A percentile compares a stretch with the other conserved stretches of the same genome.
phyloP scores from a whole-genome alignment of 2,113 vertebrate species.

The Mormyrus lacerda region DNA sequence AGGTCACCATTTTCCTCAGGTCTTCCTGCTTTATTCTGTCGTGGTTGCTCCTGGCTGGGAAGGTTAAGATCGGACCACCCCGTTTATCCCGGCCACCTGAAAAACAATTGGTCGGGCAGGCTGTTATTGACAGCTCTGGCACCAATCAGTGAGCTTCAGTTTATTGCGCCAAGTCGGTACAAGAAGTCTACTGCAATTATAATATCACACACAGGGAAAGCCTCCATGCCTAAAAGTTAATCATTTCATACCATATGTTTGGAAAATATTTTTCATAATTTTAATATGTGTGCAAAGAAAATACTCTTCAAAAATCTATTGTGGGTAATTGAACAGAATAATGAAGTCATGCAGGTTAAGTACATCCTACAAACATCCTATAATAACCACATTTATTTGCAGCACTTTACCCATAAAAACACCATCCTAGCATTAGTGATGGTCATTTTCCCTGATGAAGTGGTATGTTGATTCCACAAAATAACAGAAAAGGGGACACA shows the following conservation, averaged over 20 bases:
- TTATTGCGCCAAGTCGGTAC: not conserved
- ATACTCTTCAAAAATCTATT: not conserved
- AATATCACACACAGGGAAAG: not conserved
- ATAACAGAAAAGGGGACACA: not conserved
- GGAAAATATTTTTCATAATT: not conserved
- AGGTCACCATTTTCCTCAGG: constrained; percentile 89
- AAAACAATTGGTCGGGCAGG: not conserved
- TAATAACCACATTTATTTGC: not conserved
- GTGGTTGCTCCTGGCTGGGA: constrained; percentile 95
- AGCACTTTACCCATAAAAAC: not conserved
- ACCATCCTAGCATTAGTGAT: not conserved
- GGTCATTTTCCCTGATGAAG: not conserved
- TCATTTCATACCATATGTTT: not conserved
- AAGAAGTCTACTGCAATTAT: not conserved
- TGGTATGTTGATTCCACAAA: not conserved
- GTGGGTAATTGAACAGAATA: not conserved
- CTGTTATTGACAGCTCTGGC: not conserved
- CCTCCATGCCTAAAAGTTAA: not conserved
- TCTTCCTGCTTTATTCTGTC: constrained; percentile 99
- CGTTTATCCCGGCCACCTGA: constrained; percentile 94
- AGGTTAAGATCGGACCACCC: constrained; percentile 95
- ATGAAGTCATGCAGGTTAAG: not conserved
- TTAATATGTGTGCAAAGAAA: not conserved
- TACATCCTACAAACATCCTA: not conserved
- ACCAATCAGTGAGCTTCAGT: not conserved